Evolutionary conservation across 2,888 invertebrate genomes (phyloP).

Genomic region (Rhagonycha fulva): DNA sequence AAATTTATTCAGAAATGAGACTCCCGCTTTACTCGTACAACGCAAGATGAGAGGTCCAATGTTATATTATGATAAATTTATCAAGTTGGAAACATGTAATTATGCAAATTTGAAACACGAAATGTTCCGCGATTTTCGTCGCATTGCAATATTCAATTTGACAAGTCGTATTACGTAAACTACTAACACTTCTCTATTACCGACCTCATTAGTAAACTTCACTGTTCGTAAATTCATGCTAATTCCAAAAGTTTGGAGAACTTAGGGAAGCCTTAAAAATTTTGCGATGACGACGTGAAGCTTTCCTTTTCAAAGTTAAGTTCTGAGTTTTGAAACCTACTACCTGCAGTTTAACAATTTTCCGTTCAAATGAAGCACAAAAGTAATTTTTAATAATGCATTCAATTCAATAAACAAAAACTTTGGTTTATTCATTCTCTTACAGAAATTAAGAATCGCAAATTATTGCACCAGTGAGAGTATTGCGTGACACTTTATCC

Average conservation of each 20-base stretch:
- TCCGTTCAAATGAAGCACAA: too few relatives aligned
- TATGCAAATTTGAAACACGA: slow-evolving; percentile 16
- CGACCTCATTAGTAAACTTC: slow-evolving; percentile 1
- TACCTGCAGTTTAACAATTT: neutral
- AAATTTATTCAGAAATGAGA: neutral
- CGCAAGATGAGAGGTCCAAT: neutral
- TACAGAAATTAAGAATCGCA: too few relatives aligned
- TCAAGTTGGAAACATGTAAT: slow-evolving; percentile 12
- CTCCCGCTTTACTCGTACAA: neutral
- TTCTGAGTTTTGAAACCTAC: neutral
- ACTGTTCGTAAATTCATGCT: neutral
- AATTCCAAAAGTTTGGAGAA: neutral
- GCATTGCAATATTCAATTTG: slow-evolving; percentile 16
- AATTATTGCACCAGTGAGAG: too few relatives aligned
- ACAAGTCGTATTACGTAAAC: neutral
- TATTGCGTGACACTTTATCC: too few relatives aligned
- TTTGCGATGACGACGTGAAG: neutral
- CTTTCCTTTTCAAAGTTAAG: neutral
- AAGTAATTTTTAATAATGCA: too few relatives aligned
- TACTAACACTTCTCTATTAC: neutral
- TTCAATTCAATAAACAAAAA: too few relatives aligned
- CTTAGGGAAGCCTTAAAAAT: neutral
- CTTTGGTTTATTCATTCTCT: too few relatives aligned
- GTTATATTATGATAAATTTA: slow-evolving; percentile 2
- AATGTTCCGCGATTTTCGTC: slow-evolving; percentile 9